Percentiles rank a stretch among this genome's conserved stretches.
phyloP scores from a whole-genome alignment of 2,888 invertebrate species.

The Clunio marinus region DNA sequence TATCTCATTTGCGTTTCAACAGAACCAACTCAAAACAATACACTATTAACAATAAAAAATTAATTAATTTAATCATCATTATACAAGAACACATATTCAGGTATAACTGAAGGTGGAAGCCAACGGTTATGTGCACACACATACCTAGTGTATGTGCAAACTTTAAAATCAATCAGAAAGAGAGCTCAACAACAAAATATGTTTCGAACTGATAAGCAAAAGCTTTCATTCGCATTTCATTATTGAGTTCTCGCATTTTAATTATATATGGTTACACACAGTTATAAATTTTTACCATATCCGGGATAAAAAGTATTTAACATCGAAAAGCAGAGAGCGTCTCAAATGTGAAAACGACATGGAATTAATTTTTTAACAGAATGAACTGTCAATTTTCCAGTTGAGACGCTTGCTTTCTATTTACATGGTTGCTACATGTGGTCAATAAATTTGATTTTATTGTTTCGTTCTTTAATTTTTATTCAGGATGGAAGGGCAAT shows the following conservation, averaged over 20 bases:
- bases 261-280: constrained; percentile 7
- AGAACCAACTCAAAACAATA: constrained; percentile 28
- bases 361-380: background rate
- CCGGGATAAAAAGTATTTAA: constrained; percentile 17
- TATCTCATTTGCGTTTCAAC: background rate
- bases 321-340: constrained; percentile 14
- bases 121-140: constrained; percentile 2
- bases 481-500: background rate
- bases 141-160: background rate
- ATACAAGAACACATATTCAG: constrained; percentile 39
- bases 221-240: too few relatives aligned
- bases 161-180: background rate
- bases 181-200: background rate
- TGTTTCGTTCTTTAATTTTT: too few relatives aligned
- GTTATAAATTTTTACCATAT: background rate
- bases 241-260: background rate
- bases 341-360: constrained; percentile 32
- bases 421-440: constrained; percentile 37
- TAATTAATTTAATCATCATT: constrained; percentile 35
- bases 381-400: constrained; percentile 19
- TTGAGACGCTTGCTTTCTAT: constrained; percentile 29
- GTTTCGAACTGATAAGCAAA: background rate
- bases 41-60: constrained; percentile 38
- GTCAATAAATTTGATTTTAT: constrained; percentile 27
- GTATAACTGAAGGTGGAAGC: constrained; percentile 10